Evolutionary conservation across 2,797 vertebrate genomes (phyloP), one percentile per base, ranked within the genome.

Genomic region (Hippocampus kuda): DNA sequence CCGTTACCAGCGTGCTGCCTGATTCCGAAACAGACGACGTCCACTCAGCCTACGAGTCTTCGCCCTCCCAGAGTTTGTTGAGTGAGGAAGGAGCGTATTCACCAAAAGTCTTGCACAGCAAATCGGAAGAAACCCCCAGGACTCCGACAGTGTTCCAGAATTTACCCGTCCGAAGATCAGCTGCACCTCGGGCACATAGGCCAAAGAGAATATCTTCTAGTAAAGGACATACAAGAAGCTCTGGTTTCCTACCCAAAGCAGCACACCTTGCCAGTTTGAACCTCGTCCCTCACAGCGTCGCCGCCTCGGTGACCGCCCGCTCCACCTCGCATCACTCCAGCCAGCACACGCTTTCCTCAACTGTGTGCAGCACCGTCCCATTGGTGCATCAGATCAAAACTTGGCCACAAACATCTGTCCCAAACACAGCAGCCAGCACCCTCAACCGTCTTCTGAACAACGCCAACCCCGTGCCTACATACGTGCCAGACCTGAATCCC

Each of bases 251-350:
- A 59, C 97, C 97, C 67, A 98, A 99, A 89, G 96, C 96, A 0
- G 92, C 98, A 83, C 97, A 99, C 86, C 85, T 99, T 76, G 97
- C 97, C n/a, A 98, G 94, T 78, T 91, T 99, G 75, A 99, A 98
- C 85, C 82, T 99, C 74, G 97, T 99, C 26, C 97, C 97, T 0
- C 96, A 99, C 81, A 98, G 96, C 0, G 94, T 98, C 0, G 94
- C 95, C 0, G 94, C 95, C 0, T 95, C 95, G 0, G 96, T 95
- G 10, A 86, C 94, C 0, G 93, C 93, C 0, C 93, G 93, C 62
- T 91, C 93, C 0, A 85, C 92, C 0, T 78, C 83, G 0, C 92
- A 92, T 80, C 89, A 92, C 34, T 91, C 91, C 10, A 88, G 77
- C 63, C 92, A 91, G 69, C 84, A 90, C 5, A 87, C 90, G 3